Base-by-base conservation (phyloP, 2,888 invertebrate species). In the Melanotus villosus region DNA sequence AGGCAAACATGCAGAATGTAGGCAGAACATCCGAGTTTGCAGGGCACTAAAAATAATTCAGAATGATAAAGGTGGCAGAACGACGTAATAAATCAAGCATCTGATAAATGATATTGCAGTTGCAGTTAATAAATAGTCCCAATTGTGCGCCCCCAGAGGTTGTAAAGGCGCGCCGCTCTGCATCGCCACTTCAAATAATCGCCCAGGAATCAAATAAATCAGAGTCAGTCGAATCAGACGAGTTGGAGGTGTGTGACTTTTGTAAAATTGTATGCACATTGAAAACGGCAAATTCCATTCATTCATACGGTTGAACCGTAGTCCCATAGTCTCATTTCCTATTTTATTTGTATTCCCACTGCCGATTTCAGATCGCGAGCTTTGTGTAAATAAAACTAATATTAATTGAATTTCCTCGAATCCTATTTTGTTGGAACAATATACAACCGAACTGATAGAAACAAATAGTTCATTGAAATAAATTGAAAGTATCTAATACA, bases 101-200 rank as follows among this genome's bases (percentile, higher is more conserved):
- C 38, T 56, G 56, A 56, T 56, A 56, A 56, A 56, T 38, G 56
- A 56, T 34, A 56, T 56, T 56, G 56, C 56, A 56, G 56, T 56
- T 56, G 56, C 52, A 63, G 52, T 63, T 54, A 54, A 63, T 54
- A 63, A 63, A 63, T 63, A 63, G 54, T 63, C 41, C 50, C 56
- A 56, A 56, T 56, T 56, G 56, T 38, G 56, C 56, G 56, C 56
- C 63, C 63, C 63, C 47, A 41, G 54, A 63, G 52, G 41, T 52
- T 63, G 63, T 63, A 52, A 54, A 52, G 63, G 63, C 63, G 63
- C 52, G 63, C 36, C 58, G 59, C 43, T 65, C 57, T 36, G 65
- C 65, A 58, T 65, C 59, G 36, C 41, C 47, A 52, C 50, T 50
- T 66, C 52, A 50, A 52, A 66, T 59, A 66, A 66, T 66, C 58